Evolutionary conservation across 2,888 invertebrate genomes (phyloP).

Genomic region (Tenthredo amoena): DNA sequence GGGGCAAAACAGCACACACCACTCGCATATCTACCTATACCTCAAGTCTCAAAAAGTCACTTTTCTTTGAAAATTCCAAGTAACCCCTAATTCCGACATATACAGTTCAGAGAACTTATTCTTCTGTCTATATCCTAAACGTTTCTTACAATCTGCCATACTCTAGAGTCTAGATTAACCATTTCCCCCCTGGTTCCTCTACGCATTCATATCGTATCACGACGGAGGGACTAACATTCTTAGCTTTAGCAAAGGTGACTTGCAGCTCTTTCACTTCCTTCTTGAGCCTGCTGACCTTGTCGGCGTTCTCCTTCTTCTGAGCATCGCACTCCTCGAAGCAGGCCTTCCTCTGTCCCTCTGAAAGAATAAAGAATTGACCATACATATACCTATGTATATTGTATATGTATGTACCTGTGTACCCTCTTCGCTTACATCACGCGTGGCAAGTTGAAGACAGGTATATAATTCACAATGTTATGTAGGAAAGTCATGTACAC

Average conservation of each 20-base stretch:
- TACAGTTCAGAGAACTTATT: no score
- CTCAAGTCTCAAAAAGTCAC: neutral
- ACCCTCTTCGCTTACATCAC: neutral
- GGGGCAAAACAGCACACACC: neutral
- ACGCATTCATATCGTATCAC: neutral
- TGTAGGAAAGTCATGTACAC: constrained; percentile 4
- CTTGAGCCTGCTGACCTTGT: constrained; percentile 86
- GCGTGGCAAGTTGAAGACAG: neutral
- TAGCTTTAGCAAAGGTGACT: constrained; percentile 81
- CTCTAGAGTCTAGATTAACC: neutral
- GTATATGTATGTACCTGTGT: neutral
- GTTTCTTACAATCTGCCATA: neutral
- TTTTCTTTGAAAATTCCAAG: no score
- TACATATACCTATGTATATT: neutral
- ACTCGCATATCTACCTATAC: neutral
- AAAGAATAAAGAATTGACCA: constrained; percentile 64
- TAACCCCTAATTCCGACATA: no score
- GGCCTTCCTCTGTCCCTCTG: constrained; percentile 93
- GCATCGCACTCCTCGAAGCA: constrained; percentile 90
- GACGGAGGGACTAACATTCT: constrained; percentile 70
- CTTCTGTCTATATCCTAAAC: no score
- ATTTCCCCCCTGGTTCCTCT: neutral
- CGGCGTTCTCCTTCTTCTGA: constrained; percentile 86
- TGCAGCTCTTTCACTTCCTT: constrained; percentile 86
- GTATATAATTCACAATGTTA: constrained; percentile 4